Percentiles rank a stretch among this genome's conserved stretches.
Evolutionary conservation across 2,113 vertebrate species (phyloP).

Genomic region (Chaetodon auriga): DNA sequence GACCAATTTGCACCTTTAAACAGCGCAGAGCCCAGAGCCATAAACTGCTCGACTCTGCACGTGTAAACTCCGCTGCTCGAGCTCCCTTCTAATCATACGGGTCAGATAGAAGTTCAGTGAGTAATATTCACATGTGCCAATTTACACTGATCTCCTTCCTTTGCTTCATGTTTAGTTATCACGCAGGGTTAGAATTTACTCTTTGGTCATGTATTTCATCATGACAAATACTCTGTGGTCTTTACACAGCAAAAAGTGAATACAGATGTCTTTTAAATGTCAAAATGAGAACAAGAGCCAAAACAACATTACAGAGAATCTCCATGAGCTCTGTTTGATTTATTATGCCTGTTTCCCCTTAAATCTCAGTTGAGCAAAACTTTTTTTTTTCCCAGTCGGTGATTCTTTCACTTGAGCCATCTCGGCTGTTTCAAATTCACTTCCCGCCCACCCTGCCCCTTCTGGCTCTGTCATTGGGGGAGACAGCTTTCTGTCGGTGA

Average conservation of each 20-base stretch:
- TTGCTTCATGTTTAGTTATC: slow-evolving; percentile 58
- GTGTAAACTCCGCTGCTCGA: slow-evolving; percentile 46
- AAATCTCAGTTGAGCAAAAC: slow-evolving; percentile 56
- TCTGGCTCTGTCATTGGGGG: slow-evolving; percentile 50
- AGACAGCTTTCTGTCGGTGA: slow-evolving; percentile 53
- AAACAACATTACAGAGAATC: slow-evolving; percentile 54
- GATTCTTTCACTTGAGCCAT: slow-evolving; percentile 51
- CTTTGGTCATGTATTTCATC: slow-evolving; percentile 36
- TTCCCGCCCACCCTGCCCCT: slow-evolving; percentile 42
- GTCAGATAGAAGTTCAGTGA: slow-evolving; percentile 65
- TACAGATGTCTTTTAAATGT: slow-evolving; percentile 63
- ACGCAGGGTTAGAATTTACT: slow-evolving; percentile 32
- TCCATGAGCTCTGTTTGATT: slow-evolving; percentile 55
- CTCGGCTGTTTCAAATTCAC: slow-evolving; percentile 53
- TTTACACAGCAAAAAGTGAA: slow-evolving; percentile 52
- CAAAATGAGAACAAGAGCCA: slow-evolving; percentile 45
- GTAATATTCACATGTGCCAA: slow-evolving; percentile 52
- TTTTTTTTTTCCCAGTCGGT: slow-evolving; percentile 22
- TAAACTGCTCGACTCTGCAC: slow-evolving; percentile 49
- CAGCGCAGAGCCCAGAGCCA: slow-evolving; percentile 48
- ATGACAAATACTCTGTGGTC: slow-evolving; percentile 48
- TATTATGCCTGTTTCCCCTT: slow-evolving; percentile 64
- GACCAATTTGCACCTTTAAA: slow-evolving; percentile 68
- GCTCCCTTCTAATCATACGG: slow-evolving; percentile 71
- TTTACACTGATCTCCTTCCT: slow-evolving; percentile 61